Conservation (phyloP, 2,888 invertebrate genomes). For the Sminthurinus aureus region DNA sequence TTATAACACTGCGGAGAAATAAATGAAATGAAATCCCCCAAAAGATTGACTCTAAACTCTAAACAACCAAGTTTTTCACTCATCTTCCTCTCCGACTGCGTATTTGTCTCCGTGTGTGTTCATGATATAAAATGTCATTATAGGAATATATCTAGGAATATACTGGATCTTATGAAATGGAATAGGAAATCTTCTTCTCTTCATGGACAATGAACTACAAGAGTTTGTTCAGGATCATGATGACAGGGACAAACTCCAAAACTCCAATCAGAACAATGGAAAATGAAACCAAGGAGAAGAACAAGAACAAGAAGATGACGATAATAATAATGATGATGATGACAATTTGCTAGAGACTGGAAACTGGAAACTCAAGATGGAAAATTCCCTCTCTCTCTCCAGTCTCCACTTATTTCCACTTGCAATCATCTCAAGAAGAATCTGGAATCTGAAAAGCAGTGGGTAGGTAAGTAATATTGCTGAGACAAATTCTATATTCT, state of each 20-base stretch:
- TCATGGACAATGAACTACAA: conserved; percentile 4
- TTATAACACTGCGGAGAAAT: too few relatives aligned
- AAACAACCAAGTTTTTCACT: too few relatives aligned
- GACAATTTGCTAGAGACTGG: neutral
- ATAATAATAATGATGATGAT: too few relatives aligned
- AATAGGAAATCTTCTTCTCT: neutral
- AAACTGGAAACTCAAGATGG: conserved; percentile 7
- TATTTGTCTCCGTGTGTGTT: too few relatives aligned
- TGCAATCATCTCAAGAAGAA: conserved; percentile 26
- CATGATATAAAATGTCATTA: too few relatives aligned
- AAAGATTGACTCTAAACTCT: too few relatives aligned
- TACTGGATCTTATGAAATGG: too few relatives aligned
- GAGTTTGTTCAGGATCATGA: neutral
- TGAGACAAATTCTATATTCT: neutral
- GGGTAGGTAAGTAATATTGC: neutral
- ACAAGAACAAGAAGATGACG: neutral
- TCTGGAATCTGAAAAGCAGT: neutral
- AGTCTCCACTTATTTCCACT: neutral
- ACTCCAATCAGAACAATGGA: neutral
- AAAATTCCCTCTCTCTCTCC: neutral
- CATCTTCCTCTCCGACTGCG: too few relatives aligned
- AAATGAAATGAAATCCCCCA: too few relatives aligned
- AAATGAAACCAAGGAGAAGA: conserved; percentile 4
- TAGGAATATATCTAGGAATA: too few relatives aligned
- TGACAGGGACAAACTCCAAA: neutral